Evolutionary conservation across 2,888 invertebrate species (phyloP), one percentile per base, ranked within the genome.

Genomic region (Argyresthia albistria): DNA sequence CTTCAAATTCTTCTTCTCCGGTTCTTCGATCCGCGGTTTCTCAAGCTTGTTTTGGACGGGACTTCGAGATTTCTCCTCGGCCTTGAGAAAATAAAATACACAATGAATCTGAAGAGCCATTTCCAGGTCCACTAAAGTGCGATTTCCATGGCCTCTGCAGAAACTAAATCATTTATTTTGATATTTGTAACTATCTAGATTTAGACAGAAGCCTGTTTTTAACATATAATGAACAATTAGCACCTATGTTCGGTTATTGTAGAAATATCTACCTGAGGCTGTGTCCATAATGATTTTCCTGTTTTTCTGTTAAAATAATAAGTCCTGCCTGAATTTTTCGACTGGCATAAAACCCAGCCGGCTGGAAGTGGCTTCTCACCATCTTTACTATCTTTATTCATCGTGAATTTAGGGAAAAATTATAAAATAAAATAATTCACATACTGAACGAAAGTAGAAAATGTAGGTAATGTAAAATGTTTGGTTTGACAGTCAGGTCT

Each of bases 261-360:
- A 45, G 14, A 12, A 45, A 73, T 71, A 74, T 68, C 68, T 68
- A 86, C 87, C 78, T 76, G 74, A 53, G 87, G 86, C 69, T 76
- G 67, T 37, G 76, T 76, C 87, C 87, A 87, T 56, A 78, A 82
- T 55, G 87, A 86, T 66, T 77, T 80, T 57, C 86, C 86, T 52
- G 81, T 86, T 70, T 73, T 83, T 60, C 67, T 80, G 60, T 87
- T 82, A 62, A 86, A 87, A 72, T 76, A 87, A 69, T 86, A 87
- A 60, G 76, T 80, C 63, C 80, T 76, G 8, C 81, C 83, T 15
- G 79, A 79, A 59, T 68, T 82, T 65, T 83, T 87, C 4, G 87
- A 87, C 43, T 71, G 66, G 62, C 86, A 86, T 54, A 76, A 67
- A 37, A 81, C 71, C 87, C 87, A 87, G 55, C 86, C 86, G 54